These are phyloP conservation scores for Mythimna vitellina DNA, from an alignment of 2,888 invertebrate species.

Conservation along the genomic window DNA sequence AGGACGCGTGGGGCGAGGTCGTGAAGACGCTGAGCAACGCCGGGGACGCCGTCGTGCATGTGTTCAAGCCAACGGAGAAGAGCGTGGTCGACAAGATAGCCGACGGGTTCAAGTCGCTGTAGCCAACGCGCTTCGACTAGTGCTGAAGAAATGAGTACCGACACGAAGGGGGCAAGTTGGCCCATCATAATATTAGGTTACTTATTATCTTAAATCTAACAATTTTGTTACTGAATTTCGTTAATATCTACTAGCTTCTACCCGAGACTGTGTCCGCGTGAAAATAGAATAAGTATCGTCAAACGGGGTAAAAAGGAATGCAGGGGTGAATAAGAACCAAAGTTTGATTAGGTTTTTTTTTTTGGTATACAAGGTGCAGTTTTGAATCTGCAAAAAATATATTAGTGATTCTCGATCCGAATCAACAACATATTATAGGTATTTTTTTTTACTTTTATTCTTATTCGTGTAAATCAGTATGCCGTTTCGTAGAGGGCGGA, in stretches of 20 bases:
- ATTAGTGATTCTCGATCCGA: no score
- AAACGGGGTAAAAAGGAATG: no score
- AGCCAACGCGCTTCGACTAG: constrained; percentile 59
- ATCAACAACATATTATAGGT: no score
- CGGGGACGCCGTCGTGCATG: constrained; percentile 83
- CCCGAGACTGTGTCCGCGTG: not conserved
- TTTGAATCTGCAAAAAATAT: no score
- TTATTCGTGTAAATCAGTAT: no score
- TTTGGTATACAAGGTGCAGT: no score
- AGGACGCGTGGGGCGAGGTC: constrained; percentile 81
- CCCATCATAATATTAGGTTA: constrained; percentile 24
- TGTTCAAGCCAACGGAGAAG: constrained; percentile 85
- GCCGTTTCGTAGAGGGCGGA: no score
- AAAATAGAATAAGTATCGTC: not conserved
- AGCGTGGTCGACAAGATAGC: constrained; percentile 80
- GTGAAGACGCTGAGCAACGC: constrained; percentile 81
- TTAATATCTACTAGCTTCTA: not conserved
- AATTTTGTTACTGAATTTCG: not conserved
- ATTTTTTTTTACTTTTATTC: no score
- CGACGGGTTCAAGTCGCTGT: constrained; percentile 77
- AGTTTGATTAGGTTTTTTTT: no score
- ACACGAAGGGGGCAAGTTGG: constrained; percentile 18
- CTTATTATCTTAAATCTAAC: not conserved
- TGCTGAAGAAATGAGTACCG: constrained; percentile 51
- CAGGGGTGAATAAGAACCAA: no score